A percentile compares a stretch with the other conserved stretches of the same genome.
phyloP scores from a whole-genome alignment of 2,888 invertebrate genomes.

The Chrysotoxum bicinctum region DNA sequence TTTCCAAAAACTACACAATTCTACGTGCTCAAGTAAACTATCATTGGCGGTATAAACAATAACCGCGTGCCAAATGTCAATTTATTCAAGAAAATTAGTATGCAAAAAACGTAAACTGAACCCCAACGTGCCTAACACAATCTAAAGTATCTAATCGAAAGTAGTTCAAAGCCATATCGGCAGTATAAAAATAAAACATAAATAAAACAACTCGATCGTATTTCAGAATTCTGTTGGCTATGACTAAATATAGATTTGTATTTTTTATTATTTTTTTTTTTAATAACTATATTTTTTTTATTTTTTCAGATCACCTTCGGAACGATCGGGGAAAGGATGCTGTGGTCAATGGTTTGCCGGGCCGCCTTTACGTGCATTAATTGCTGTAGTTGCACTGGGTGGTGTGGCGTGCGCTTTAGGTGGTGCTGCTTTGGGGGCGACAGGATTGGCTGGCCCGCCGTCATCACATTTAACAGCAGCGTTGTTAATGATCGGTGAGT shows the following conservation, averaged over 20 bases:
- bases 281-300: constrained; percentile 46
- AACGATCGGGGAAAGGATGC: constrained; percentile 82
- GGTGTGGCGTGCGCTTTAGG: constrained; percentile 81
- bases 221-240: constrained; percentile 28
- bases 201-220: constrained; percentile 32
- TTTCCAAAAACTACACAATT: not conserved
- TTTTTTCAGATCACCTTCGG: constrained; percentile 80
- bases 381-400: constrained; percentile 81
- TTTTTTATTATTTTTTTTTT: constrained; percentile 12
- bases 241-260: constrained; percentile 32
- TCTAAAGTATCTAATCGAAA: constrained; percentile 48
- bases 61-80: constrained; percentile 2
- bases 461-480: constrained; percentile 81
- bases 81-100: constrained; percentile 35
- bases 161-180: constrained; percentile 69
- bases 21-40: constrained; percentile 2
- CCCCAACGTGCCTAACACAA: constrained; percentile 12
- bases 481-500: constrained; percentile 81
- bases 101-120: constrained; percentile 46
- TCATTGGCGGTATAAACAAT: not conserved
- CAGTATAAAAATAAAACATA: constrained; percentile 29
- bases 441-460: constrained; percentile 81
- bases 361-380: constrained; percentile 81
- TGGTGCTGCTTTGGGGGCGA: constrained; percentile 81
- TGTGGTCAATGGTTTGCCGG: constrained; percentile 82